A percentile compares a stretch with the other conserved stretches of the same genome.
Evolutionary conservation across 2,113 vertebrate species (phyloP).

Genomic region (Ptyas mucosa): DNA sequence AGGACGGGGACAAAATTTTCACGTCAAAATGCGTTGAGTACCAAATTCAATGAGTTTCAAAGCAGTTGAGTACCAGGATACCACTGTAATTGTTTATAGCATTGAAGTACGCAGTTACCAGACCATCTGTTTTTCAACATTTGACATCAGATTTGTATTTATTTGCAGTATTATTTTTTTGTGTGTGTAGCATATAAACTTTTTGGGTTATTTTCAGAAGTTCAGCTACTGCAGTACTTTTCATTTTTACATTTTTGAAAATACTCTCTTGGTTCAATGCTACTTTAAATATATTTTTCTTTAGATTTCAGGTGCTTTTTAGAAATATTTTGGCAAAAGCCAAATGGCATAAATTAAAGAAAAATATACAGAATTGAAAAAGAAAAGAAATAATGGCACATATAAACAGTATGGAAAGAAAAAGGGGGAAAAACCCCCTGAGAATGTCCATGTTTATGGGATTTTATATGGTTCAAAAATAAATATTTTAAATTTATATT

Average conservation of each 20-base stretch:
- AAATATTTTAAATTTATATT: not conserved
- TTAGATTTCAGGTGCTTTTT: not conserved
- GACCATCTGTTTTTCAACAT: not conserved
- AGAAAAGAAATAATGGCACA: not conserved
- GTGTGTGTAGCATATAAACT: not conserved
- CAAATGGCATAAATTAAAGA: not conserved
- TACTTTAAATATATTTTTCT: not conserved
- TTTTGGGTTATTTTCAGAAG: not conserved
- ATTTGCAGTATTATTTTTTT: not conserved
- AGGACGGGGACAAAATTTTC: not conserved
- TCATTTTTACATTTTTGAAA: not conserved
- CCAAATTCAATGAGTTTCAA: not conserved
- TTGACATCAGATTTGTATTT: not conserved
- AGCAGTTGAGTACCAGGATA: not conserved
- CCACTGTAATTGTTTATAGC: not conserved
- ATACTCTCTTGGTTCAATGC: not conserved
- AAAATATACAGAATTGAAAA: not conserved
- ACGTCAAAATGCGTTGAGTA: not conserved
- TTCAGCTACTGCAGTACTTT: not conserved
- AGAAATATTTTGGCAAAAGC: not conserved
- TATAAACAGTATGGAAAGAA: not conserved
- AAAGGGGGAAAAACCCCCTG: not conserved
- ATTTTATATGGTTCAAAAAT: not conserved
- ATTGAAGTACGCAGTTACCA: not conserved
- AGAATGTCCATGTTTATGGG: not conserved